Conservation (phyloP, 2,888 invertebrate species). For the Xestia c-nigrum region DNA sequence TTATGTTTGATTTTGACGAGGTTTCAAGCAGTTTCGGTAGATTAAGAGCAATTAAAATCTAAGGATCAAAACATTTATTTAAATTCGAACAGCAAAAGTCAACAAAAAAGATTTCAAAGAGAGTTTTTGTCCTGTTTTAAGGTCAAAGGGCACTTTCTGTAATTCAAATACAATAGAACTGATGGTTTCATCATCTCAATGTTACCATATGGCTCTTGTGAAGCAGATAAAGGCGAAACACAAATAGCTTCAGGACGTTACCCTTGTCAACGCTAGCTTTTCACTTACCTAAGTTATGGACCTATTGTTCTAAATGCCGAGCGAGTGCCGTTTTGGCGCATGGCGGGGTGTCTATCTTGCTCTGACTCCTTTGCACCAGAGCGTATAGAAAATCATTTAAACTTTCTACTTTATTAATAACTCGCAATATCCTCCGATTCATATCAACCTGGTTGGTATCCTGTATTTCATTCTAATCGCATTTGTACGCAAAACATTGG, state of each 20-base stretch:
- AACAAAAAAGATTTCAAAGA: neutral
- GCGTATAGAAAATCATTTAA: constrained; percentile 62
- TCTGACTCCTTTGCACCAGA: constrained; percentile 52
- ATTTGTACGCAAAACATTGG: constrained; percentile 56
- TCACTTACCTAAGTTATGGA: constrained; percentile 82
- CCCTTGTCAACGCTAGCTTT: constrained; percentile 84
- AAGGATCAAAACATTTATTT: constrained; percentile 8
- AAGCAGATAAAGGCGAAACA: constrained; percentile 72
- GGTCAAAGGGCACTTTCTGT: constrained; percentile 24
- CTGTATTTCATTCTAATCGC: constrained; percentile 62
- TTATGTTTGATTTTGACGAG: constrained; percentile 22
- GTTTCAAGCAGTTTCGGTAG: constrained; percentile 5
- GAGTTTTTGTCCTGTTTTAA: neutral
- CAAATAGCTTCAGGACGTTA: constrained; percentile 83
- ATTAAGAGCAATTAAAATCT: constrained; percentile 7
- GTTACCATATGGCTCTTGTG: constrained; percentile 52
- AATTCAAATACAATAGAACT: constrained; percentile 48
- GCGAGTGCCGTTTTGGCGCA: constrained; percentile 63
- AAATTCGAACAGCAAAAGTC: neutral
- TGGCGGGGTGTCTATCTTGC: constrained; percentile 61
- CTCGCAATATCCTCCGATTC: constrained; percentile 36
- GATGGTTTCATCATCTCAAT: constrained; percentile 54
- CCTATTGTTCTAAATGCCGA: constrained; percentile 80
- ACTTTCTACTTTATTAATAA: constrained; percentile 64
- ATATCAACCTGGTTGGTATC: constrained; percentile 38